Evolutionary conservation across 1,140 invertebrate genomes (phyloP).

Genomic region (Diorhabda elongata): DNA sequence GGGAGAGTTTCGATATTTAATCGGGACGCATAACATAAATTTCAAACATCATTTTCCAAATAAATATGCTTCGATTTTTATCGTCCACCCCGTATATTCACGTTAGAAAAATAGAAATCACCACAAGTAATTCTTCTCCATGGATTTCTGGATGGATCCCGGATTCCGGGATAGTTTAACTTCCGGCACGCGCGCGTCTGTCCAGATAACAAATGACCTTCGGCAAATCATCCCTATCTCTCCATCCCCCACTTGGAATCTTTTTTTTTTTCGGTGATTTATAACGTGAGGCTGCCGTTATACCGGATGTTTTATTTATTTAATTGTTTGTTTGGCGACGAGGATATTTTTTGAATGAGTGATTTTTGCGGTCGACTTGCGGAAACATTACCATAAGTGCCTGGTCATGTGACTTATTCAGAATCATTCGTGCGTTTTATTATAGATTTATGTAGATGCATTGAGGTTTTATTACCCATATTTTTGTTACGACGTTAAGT

Average conservation of each 20-base stretch:
- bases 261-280: conserved; percentile 32
- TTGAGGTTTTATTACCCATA: background rate
- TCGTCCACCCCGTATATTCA: no score
- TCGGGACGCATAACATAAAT: no score
- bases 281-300: conserved; percentile 17
- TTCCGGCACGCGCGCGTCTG: conserved; percentile 19
- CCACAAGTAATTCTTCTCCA: background rate
- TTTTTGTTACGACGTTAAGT: no score
- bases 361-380: conserved; percentile 33
- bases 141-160: conserved; percentile 12
- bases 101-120: no score
- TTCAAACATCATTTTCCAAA: no score
- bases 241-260: conserved; percentile 9
- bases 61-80: no score
- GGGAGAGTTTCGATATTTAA: no score
- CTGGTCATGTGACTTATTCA: conserved; percentile 1
- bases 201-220: conserved; percentile 34
- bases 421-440: background rate
- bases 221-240: conserved; percentile 36
- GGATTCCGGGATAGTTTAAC: background rate
- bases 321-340: conserved; percentile 38
- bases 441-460: background rate
- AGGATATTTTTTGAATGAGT: conserved; percentile 34
- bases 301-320: conserved; percentile 40
- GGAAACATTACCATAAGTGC: conserved; percentile 38